phyloP scores from a whole-genome alignment of 1,140 invertebrate species.

The Ceratina japonica region DNA sequence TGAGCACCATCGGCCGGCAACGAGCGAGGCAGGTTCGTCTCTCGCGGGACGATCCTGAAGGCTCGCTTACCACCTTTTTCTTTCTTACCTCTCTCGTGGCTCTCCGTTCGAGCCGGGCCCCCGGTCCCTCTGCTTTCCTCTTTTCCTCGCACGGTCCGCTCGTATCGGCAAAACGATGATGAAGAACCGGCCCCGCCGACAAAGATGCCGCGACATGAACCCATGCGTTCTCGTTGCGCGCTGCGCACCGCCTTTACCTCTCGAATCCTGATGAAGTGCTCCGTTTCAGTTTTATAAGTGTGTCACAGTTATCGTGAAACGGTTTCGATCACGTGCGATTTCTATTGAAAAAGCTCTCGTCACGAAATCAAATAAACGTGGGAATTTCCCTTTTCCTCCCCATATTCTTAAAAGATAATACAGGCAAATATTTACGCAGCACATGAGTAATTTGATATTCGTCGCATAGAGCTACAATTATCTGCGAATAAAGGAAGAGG shows the following conservation, averaged over 20 bases:
- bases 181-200: conserved; percentile 73
- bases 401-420: no score
- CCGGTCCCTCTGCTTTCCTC: conserved; percentile 23
- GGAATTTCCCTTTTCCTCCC: no score
- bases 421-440: no score
- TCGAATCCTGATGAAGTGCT: conserved; percentile 52
- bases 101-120: background rate
- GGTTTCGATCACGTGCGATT: conserved; percentile 23
- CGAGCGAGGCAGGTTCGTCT: conserved; percentile 71
- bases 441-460: no score
- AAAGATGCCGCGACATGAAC: conserved; percentile 75
- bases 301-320: conserved; percentile 62
- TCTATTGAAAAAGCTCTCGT: no score
- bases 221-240: conserved; percentile 60
- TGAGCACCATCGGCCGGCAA: conserved; percentile 69
- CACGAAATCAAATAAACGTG: no score
- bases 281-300: conserved; percentile 65
- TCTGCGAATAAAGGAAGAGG: background rate
- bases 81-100: conserved; percentile 11
- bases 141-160: conserved; percentile 40
- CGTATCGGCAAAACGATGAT: conserved; percentile 74
- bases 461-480: no score
- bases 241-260: conserved; percentile 48
- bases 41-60: conserved; percentile 51
- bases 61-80: conserved; percentile 30